phyloP scores from a whole-genome alignment of 2,888 invertebrate species.

The Norana najaformis region DNA sequence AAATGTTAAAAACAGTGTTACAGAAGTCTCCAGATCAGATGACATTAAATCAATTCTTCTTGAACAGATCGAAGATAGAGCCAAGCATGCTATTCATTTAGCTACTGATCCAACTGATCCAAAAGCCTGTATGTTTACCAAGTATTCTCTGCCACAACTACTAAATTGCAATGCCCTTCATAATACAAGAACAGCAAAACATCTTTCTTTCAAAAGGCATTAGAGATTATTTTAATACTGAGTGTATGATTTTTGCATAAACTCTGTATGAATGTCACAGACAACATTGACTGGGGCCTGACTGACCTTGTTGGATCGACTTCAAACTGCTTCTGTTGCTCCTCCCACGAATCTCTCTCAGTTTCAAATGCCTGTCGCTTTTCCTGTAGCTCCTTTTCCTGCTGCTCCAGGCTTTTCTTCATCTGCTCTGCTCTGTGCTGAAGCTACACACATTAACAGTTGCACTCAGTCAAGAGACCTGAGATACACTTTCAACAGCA shows the following conservation, averaged over 20 bases:
- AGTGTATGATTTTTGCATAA: too few species aligned
- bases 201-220: not conserved
- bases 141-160: not conserved
- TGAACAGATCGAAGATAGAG: not conserved
- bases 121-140: not conserved
- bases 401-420: constrained; percentile 79
- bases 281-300: not conserved
- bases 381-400: constrained; percentile 88
- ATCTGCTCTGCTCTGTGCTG: constrained; percentile 86
- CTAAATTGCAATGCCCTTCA: not conserved
- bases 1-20: not conserved
- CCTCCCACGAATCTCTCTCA: constrained; percentile 87
- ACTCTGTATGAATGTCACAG: not conserved
- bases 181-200: not conserved
- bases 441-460: constrained; percentile 64
- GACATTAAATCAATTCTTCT: too few species aligned
- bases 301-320: constrained; percentile 14
- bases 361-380: constrained; percentile 80
- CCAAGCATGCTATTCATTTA: not conserved
- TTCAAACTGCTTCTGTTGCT: constrained; percentile 56
- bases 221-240: not conserved
- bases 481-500: not conserved
- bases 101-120: not conserved
- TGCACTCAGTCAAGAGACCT: not conserved
- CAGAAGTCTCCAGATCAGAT: not conserved